Conservation (phyloP, 2,888 invertebrate genomes). For the Volucella inflata region DNA sequence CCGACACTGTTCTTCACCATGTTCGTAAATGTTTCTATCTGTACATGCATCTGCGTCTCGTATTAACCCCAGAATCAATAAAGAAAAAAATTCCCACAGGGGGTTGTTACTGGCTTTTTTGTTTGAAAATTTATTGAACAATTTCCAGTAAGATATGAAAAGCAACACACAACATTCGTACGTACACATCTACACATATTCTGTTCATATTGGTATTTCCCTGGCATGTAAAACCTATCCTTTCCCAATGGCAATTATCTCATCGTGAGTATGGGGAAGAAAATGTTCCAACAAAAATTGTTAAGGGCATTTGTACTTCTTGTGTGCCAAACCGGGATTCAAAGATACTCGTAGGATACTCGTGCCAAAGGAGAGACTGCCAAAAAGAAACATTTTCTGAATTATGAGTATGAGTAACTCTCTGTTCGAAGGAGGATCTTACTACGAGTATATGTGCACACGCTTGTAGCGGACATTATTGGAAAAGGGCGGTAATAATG, state of each 20-base stretch:
- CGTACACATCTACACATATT: neutral
- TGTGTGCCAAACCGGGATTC: neutral
- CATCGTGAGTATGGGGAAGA: too few relatives aligned
- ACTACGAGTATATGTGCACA: too few relatives aligned
- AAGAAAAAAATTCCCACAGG: conserved; percentile 16
- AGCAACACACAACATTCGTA: neutral
- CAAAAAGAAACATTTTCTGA: conserved; percentile 57
- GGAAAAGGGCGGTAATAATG: conserved; percentile 56
- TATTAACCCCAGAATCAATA: conserved; percentile 48
- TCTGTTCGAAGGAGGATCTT: conserved; percentile 56
- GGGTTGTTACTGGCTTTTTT: neutral
- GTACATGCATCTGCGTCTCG: conserved; percentile 25
- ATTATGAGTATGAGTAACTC: conserved; percentile 46
- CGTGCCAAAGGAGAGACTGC: conserved; percentile 13
- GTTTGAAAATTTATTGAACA: conserved; percentile 17
- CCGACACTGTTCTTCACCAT: neutral
- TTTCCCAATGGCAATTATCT: too few relatives aligned
- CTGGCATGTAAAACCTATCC: neutral
- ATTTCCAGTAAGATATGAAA: conserved; percentile 23
- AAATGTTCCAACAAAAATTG: neutral
- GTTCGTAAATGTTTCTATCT: neutral
- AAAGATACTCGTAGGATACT: neutral
- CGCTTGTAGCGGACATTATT: conserved; percentile 51
- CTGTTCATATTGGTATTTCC: neutral
- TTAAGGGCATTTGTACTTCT: neutral